Base-by-base conservation (phyloP, 2,797 vertebrate genomes). In the Setipinna tenuifilis region DNA sequence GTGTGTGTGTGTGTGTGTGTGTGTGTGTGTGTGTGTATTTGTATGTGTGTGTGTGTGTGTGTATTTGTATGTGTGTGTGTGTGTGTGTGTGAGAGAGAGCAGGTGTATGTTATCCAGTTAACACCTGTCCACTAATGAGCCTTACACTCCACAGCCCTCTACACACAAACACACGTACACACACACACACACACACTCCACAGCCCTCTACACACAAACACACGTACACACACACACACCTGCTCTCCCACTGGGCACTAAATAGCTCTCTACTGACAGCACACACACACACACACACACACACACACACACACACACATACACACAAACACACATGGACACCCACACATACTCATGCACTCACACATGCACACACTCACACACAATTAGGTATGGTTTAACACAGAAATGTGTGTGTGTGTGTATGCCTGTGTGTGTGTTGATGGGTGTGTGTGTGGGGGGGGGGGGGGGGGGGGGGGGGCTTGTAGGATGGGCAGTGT, bases 371-470 rank as follows among this genome's bases (percentile, higher is more conserved):
- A 12, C 57, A 58, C 2, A 58, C 57, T 16, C 12, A 58, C 57
- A 58, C 57, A 58, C 57, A 58, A 92, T 48, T 48, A 48, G 3
- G 46, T 10, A 48, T 48, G 10, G 4, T 10, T 48, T 4, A 48
- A 48, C 46, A 48, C 46, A 93, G 93, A 90, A 89, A 92, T 92
- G 90, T 88, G 44, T 83, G 90, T 89, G 83, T 88, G 93, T 92
- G 92, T 92, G 90, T 91, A 91, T 90, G 86, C 90, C 90, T 87
- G 87, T 90, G 91, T 90, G 86, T 91, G 86, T 85, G 90, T 88
- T 86, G n/a, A 48, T 48, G 46, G 46, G 46, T 48, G 46, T 48
- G 10, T 48, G 46, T n/a, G 46, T 48, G 46, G 46, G 46, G 10
- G 3, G 46, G 46, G 46, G 46, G 3, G 3, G 3, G 46, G n/a